phyloP scores from a whole-genome alignment of 2,797 vertebrate genomes.

The Cynodonichthys magdalenae region DNA sequence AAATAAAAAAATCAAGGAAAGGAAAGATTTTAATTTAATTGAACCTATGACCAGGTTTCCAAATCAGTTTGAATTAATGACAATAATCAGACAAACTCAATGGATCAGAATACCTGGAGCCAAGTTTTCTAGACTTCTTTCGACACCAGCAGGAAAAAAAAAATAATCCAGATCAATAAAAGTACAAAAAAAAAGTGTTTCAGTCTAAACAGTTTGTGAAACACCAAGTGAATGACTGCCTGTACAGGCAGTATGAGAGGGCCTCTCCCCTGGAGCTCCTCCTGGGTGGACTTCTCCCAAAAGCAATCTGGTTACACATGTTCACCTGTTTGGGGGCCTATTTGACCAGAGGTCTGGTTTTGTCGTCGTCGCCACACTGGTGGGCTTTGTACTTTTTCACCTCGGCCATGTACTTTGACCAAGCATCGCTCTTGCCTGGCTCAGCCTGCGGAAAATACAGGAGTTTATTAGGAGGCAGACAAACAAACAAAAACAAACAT shows the following conservation, averaged over 20 bases:
- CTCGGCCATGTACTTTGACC: slow-evolving; percentile 97
- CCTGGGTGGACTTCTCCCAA: slow-evolving; percentile 18
- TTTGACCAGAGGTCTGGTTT: slow-evolving; percentile 95
- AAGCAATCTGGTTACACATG: slow-evolving; percentile 11
- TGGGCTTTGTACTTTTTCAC: slow-evolving; percentile 98
- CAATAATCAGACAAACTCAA: slow-evolving; percentile 36
- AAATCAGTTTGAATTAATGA: slow-evolving; percentile 43
- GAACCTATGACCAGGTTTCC: slow-evolving; percentile 38
- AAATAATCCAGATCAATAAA: slow-evolving; percentile 16
- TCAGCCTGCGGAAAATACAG: slow-evolving; percentile 75
- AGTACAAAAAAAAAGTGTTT: slow-evolving; percentile 19
- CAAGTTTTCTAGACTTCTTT: slow-evolving; percentile 35
- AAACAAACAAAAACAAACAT: background rate
- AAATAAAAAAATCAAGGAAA: slow-evolving; percentile 11
- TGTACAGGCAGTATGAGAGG: slow-evolving; percentile 62
- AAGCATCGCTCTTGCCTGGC: slow-evolving; percentile 92
- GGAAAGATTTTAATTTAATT: slow-evolving; percentile 64
- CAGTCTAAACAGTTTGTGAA: slow-evolving; percentile 46
- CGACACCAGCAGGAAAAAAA: slow-evolving; percentile 16
- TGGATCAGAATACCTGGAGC: slow-evolving; percentile 29
- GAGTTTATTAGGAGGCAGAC: background rate
- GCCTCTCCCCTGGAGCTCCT: slow-evolving; percentile 43
- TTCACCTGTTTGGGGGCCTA: slow-evolving; percentile 61
- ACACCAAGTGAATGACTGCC: slow-evolving; percentile 17
- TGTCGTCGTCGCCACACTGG: slow-evolving; percentile 96